Base-by-base conservation (phyloP, 1,140 invertebrate genomes). In the Lepidurus packardi region DNA sequence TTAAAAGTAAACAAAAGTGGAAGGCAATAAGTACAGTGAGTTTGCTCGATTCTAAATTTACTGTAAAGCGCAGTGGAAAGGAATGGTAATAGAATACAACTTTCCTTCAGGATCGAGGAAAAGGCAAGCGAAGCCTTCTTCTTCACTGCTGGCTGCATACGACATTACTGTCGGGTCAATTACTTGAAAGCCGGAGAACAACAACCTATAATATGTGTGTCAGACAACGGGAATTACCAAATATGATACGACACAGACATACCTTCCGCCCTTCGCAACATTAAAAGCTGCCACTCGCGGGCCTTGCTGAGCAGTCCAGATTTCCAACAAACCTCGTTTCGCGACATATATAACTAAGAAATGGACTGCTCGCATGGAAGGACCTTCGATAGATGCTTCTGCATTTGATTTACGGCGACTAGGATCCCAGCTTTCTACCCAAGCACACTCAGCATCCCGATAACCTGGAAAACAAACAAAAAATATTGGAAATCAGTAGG, bases 391-490 rank as follows among this genome's bases (percentile, higher is more conserved):
- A 87, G 75, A 81, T 84, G 75, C 86, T 82, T 78, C 83, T 81
- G 79, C 87, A 86, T 79, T 82, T 82, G 80, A 81, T 80, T 78
- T 65, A 5, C 4, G 7, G 3, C 81, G 81, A 5, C 83, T 82
- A 81, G 84, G 90, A 82, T 93, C 91, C 8, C 87, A 84, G 45
- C 92, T 92, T 86, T 94, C 90, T 65, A 97, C 86, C 90, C 96
- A 98, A 8, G 91, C 92, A 85, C 93, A 95, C 83, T 98, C 93
- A 9, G 96, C 95, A 85, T 98, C 93, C 78, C 96, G 87, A 84
- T 97, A 98, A 10, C 89, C 88, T 87, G 82, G 75, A 80, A 82
- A 76, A 79, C 0, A 78, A 65, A 34, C 34, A 34, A 77, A 10
- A 81, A 75, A 42, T 43, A 43, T 73, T 47, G n/a, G 53, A 65